Evolutionary conservation across 2,113 vertebrate species (phyloP).

Genomic region (Podarcis cretensis): DNA sequence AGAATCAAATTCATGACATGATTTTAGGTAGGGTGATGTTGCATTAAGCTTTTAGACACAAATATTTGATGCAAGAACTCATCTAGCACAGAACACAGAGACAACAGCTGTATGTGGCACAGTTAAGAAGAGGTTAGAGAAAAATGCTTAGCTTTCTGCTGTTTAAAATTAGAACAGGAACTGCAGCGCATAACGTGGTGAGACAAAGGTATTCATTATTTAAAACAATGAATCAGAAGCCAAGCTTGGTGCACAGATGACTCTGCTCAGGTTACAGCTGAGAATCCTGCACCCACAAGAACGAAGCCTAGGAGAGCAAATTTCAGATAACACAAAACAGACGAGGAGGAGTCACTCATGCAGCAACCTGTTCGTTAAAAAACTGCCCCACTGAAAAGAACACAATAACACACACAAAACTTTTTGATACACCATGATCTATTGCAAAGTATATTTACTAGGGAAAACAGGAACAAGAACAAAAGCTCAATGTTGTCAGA

Average conservation of each 20-base stretch:
- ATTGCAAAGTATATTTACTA: not conserved
- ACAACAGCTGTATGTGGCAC: constrained; percentile 2
- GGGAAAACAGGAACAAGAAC: not conserved
- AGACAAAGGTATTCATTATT: constrained; percentile 18
- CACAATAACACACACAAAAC: not conserved
- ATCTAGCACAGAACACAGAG: not conserved
- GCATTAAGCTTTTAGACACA: not conserved
- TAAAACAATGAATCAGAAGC: not conserved
- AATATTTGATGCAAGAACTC: not conserved
- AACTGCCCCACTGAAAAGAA: not conserved
- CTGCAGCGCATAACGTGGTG: not conserved
- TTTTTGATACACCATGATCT: not conserved
- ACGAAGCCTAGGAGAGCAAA: not conserved
- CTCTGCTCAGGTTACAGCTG: not conserved
- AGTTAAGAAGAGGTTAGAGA: constrained; percentile 18
- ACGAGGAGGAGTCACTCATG: too few relatives aligned
- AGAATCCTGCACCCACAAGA: not conserved
- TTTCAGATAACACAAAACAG: not conserved
- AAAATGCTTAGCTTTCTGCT: constrained; percentile 13
- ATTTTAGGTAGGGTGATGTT: constrained; percentile 19
- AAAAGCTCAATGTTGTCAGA: not conserved
- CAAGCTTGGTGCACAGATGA: fast-evolving
- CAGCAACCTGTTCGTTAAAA: too few relatives aligned
- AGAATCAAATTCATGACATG: not conserved
- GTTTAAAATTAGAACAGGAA: constrained; percentile 11